phyloP scores from a whole-genome alignment of 2,113 vertebrate species.

The Myotis davidii region DNA sequence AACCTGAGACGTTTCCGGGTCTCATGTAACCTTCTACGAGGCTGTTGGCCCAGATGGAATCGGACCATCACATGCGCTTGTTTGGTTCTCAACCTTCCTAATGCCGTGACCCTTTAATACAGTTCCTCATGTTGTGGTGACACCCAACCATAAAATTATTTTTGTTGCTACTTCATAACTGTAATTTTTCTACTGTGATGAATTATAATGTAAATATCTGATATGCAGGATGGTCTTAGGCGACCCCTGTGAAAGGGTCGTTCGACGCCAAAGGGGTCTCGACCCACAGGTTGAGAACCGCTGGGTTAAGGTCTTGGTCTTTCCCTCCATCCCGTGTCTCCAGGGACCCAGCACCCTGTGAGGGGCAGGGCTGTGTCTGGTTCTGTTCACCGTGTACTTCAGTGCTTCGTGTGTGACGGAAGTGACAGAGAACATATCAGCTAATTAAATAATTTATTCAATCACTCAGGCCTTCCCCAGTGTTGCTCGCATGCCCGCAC shows the following conservation, averaged over 20 bases:
- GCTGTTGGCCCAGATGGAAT: not conserved
- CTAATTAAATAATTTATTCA: not conserved
- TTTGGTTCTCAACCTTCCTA: not conserved
- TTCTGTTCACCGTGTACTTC: not conserved
- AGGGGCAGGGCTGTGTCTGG: not conserved
- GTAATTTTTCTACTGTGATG: too few species aligned
- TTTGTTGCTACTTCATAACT: too few species aligned
- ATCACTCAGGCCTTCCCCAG: not conserved
- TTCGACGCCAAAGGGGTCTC: too few species aligned
- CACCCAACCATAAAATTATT: too few species aligned
- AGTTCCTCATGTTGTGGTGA: too few species aligned
- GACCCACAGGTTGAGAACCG: too few species aligned
- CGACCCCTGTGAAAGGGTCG: too few species aligned
- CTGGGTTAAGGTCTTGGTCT: not conserved
- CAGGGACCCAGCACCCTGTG: not conserved
- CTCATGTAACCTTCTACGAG: not conserved
- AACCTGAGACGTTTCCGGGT: not conserved
- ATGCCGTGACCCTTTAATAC: too few species aligned
- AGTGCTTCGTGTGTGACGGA: not conserved
- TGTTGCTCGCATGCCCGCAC: too few species aligned
- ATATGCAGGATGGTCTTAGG: too few species aligned
- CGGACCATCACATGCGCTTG: accelerated
- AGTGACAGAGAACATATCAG: not conserved
- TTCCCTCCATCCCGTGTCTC: not conserved
- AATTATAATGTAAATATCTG: too few species aligned